A percentile compares a stretch with the other conserved stretches of the same genome.
Conservation (phyloP, 2,113 vertebrate genomes). For the Neotoma lepida region DNA sequence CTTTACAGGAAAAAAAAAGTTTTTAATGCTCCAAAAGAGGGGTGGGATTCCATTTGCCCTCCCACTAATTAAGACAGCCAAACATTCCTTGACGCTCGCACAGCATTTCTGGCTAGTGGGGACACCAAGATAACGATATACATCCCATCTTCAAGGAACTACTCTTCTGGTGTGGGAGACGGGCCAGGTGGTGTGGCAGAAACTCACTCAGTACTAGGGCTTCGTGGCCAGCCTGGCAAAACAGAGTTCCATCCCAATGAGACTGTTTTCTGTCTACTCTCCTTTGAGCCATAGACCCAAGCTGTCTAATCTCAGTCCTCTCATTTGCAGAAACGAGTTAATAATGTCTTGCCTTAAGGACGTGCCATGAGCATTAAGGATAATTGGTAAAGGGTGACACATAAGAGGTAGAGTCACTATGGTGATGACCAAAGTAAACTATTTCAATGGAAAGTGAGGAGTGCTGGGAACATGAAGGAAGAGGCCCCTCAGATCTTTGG, state of each 20-base stretch:
- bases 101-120: neutral
- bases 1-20: neutral
- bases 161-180: neutral
- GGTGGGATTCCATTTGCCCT: neutral
- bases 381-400: neutral
- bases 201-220: neutral
- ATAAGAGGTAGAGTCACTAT: neutral
- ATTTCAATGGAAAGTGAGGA: neutral
- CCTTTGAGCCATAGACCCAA: neutral
- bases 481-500: fast-evolving
- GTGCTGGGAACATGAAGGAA: neutral
- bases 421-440: neutral
- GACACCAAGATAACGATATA: neutral
- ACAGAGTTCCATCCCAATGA: neutral
- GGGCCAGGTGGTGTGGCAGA: neutral
- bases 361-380: neutral
- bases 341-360: neutral
- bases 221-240: neutral
- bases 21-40: neutral
- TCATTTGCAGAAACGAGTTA: neutral
- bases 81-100: neutral
- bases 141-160: neutral
- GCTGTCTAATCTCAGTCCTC: neutral
- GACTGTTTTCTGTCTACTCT: neutral
- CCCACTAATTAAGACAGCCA: neutral